Percentiles rank a stretch among this genome's conserved stretches.
Conservation (phyloP, 1,140 invertebrate genomes). For the Aphidius gifuensis region DNA sequence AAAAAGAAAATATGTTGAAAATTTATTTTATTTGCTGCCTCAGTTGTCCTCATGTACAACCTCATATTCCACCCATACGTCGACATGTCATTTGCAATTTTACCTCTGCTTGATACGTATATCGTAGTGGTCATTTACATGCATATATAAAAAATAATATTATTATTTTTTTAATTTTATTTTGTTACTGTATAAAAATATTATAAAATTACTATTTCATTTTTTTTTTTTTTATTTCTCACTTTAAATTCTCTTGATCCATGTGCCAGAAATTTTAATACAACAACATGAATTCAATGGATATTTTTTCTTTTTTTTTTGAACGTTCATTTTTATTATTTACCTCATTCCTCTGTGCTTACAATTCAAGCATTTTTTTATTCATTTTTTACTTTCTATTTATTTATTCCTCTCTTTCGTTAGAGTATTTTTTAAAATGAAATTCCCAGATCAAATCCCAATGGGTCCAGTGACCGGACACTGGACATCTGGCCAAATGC, state of each 20-base stretch:
- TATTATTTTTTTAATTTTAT: slow-evolving; percentile 5
- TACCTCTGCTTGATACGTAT: slow-evolving; percentile 6
- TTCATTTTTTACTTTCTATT: not conserved
- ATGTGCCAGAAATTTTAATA: slow-evolving; percentile 4
- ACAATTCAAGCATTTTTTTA: not conserved
- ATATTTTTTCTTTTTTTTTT: slow-evolving; percentile 7
- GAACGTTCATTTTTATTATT: slow-evolving; percentile 21
- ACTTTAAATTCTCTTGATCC: not conserved
- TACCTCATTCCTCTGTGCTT: not conserved
- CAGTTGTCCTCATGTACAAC: not conserved
- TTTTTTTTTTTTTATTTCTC: not conserved
- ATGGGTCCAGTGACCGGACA: slow-evolving; percentile 6
- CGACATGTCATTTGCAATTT: slow-evolving; percentile 24
- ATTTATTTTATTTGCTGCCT: slow-evolving; percentile 1
- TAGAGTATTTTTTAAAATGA: slow-evolving; percentile 9
- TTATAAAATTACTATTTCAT: not conserved
- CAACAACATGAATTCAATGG: not conserved
- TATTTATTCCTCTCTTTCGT: not conserved
- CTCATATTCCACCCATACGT: not conserved
- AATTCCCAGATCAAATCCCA: slow-evolving; percentile 11
- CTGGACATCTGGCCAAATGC: slow-evolving; percentile 9
- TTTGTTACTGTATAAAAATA: no score
- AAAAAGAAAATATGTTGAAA: not conserved
- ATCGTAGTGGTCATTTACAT: slow-evolving; percentile 1
- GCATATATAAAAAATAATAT: not conserved